Base-by-base conservation (phyloP, 2,113 vertebrate genomes). In the Chrysemys picta region DNA sequence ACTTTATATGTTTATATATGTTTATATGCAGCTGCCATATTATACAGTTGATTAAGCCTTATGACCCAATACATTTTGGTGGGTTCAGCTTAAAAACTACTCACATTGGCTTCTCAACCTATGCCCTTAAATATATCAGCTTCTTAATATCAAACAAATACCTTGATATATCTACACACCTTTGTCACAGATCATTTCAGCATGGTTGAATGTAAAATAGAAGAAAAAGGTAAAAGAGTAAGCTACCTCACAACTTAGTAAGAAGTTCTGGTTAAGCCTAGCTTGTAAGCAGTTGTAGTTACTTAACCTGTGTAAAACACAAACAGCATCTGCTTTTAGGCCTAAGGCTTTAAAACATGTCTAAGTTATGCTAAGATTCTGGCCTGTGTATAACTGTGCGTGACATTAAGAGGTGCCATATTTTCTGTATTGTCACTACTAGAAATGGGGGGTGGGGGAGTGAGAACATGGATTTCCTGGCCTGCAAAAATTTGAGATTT, bases 1-100 rank as follows among this genome's bases (percentile, higher is more conserved):
- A 88, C 59, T 97, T 96, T 93, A 88, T 90, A 93, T 94, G 95
- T 3, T 42, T 42, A 50, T 12, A 50, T 50, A 50, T 50, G 11
- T 50, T 50, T 50, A 97, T 25, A 59, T 95, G 90, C 11, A 94
- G 82, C 59, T 59, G 57, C 25, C 10, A 4, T 29, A 59, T 59
- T 25, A 29, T 59, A 59, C 57, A 59, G 57, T 59, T 29, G 57
- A 29, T 59, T 94, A 90, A 50, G 75, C 69, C 90, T 91, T 35
- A 50, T 31, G 65, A 89, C 27, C 2, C 57, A 29, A 59, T 27
- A 59, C 24, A 75, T 85, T 84, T 85, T 22, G 76, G 83, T 94
- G 87, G 69, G 24, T 87, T 93, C 87, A 29, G 91, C 87, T 50
- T 85, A 11, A 85, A 82, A 78, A 54, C 91, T 59, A 11, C 86